These are phyloP conservation scores for Machimus atricapillus DNA, from an alignment of 2,888 invertebrate genomes.

Conservation along the genomic window DNA sequence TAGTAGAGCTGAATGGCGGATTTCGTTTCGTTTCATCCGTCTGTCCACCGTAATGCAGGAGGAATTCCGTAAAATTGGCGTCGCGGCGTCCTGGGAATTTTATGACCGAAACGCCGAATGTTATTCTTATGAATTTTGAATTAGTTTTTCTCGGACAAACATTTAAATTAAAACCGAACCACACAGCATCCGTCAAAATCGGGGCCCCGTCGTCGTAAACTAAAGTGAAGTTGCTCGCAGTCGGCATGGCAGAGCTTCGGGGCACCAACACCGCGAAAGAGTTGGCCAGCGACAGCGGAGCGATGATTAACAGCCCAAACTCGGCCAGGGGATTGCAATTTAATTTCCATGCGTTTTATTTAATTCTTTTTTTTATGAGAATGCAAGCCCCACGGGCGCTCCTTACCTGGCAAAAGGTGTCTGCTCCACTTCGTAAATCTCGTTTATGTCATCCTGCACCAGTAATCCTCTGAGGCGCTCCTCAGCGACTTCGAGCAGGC, in stretches of 20 bases:
- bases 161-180: background rate
- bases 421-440: slow-evolving; percentile 81
- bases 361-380: background rate
- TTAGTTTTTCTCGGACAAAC: background rate
- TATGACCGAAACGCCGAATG: background rate
- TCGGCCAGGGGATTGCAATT: background rate
- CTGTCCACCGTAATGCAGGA: background rate
- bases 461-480: slow-evolving; percentile 73
- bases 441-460: slow-evolving; percentile 76
- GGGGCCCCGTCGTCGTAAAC: background rate
- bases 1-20: slow-evolving; percentile 23
- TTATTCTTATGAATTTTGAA: background rate
- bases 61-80: background rate
- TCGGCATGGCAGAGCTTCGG: slow-evolving; percentile 31
- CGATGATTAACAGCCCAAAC: background rate
- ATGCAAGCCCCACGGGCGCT: background rate
- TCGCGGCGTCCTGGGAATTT: background rate
- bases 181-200: background rate
- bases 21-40: background rate
- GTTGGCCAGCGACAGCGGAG: background rate
- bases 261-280: background rate
- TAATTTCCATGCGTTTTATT: slow-evolving; percentile 15
- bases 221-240: background rate
- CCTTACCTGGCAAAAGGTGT: slow-evolving; percentile 84
- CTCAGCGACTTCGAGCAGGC: slow-evolving; percentile 75